These are phyloP conservation scores for Eubasilissa splendida DNA, from an alignment of 2,888 invertebrate genomes.

Conservation along the genomic window DNA sequence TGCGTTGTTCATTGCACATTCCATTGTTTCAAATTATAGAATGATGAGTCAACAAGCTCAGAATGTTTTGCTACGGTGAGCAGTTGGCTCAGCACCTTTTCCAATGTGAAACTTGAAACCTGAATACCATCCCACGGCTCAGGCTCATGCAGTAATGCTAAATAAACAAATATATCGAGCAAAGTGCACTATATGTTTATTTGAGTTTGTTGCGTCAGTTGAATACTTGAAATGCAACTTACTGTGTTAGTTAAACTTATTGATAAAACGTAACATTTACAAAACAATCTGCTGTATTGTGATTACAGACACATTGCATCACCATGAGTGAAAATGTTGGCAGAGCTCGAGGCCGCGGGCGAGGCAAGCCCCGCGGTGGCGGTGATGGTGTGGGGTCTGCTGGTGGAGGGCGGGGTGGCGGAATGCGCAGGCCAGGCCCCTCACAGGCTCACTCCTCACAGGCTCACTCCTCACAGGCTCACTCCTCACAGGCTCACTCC, in stretches of 20 bases:
- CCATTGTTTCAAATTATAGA: too few relatives aligned
- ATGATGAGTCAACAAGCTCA: too few relatives aligned
- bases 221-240: not conserved
- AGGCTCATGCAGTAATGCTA: too few relatives aligned
- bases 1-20: too few relatives aligned
- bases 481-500: too few relatives aligned
- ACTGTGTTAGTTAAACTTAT: not conserved
- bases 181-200: not conserved
- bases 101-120: too few relatives aligned
- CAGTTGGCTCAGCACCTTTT: too few relatives aligned
- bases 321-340: constrained; percentile 24
- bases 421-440: not conserved
- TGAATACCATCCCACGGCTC: too few relatives aligned
- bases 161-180: too few relatives aligned
- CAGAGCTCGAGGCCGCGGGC: constrained; percentile 29
- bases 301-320: not conserved
- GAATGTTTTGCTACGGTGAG: too few relatives aligned
- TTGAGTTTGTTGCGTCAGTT: not conserved
- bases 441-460: too few relatives aligned
- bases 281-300: not conserved
- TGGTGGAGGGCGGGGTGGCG: not conserved
- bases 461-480: too few relatives aligned
- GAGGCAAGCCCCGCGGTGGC: constrained; percentile 11
- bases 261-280: not conserved
- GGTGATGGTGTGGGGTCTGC: constrained; percentile 1